Evolutionary conservation across 2,113 vertebrate species (phyloP), one percentile per base, ranked within the genome.

Genomic region (Lathamus discolor): DNA sequence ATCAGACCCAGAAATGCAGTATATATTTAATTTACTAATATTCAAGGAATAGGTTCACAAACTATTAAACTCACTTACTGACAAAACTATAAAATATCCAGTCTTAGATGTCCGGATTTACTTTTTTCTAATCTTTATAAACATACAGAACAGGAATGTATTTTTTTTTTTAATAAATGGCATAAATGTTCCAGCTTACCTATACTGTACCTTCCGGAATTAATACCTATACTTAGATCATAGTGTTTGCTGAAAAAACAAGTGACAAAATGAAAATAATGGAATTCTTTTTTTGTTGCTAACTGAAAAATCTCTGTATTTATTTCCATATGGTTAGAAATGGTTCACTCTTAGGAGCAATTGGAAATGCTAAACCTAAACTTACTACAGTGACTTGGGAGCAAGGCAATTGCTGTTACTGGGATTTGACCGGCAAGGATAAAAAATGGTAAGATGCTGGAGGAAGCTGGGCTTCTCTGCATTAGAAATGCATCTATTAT

Each of bases 11-110:
- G 66, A 93, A 91, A 88, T 46, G 33, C 3, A 63, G 11, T 23
- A 33, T 52, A 8, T 55, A 54, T 96, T 97, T 97, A 3, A 88
- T 95, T 87, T 55, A 18, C 5, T 88, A 61, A 62, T 86, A 80
- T 85, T 86, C 37, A 76, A 52, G 73, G 33, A 95, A 92, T 80
- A 96, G 74, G 59, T 85, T 95, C 29, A 61, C 7, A 62, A 84
- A n/a, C 3, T 43, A 72, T 55, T 91, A 37, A 89, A 79, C 44
- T 85, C 3, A 33, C 17, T 33, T 46, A 33, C 18, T 27, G 75
- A 19, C 15, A 87, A 86, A 92, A 68, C 2, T 22, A 48, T 33
- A 74, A 86, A 79, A 68, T 66, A 70, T 8, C 9, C 31, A 77
- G 10, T 62, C 37, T 59, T 83, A 57, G 7, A 49, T 14, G 6